phyloP scores from a whole-genome alignment of 2,113 vertebrate genomes.

The Nycticryphes semicollaris region DNA sequence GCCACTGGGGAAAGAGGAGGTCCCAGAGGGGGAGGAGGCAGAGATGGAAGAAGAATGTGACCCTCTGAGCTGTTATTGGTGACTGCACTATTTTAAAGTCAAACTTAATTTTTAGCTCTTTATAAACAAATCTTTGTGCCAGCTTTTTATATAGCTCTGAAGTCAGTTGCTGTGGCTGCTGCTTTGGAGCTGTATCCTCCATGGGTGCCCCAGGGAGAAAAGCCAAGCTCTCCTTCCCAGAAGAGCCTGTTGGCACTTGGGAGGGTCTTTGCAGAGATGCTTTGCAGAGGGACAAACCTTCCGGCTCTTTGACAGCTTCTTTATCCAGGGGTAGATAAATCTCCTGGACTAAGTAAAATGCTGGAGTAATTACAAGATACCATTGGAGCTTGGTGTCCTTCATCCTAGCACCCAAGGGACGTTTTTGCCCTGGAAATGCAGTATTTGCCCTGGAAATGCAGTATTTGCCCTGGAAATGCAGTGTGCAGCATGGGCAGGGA shows the following conservation, averaged over 20 bases:
- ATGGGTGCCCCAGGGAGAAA: background rate
- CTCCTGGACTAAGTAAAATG: background rate
- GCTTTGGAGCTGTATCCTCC: accelerated
- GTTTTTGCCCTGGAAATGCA: background rate
- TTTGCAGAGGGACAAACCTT: background rate
- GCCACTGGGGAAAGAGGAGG: background rate
- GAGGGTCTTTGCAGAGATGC: background rate
- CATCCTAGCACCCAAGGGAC: background rate
- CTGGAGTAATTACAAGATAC: background rate
- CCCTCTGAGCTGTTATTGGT: background rate
- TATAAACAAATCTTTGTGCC: slow-evolving; percentile 3
- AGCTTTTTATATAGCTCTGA: slow-evolving; percentile 16
- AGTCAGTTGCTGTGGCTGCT: background rate
- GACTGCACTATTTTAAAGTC: slow-evolving; percentile 27
- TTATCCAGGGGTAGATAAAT: background rate
- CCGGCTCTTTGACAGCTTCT: background rate
- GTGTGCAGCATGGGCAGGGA: background rate
- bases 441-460: background rate
- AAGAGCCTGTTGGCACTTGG: accelerated
- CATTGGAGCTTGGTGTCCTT: background rate
- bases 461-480: background rate
- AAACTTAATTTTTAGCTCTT: slow-evolving; percentile 32
- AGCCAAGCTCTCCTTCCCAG: background rate
- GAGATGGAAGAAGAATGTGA: slow-evolving; percentile 22
- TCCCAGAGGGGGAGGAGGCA: background rate